phyloP scores from a whole-genome alignment of 2,113 vertebrate genomes.

The Lamprologus lemairii region DNA sequence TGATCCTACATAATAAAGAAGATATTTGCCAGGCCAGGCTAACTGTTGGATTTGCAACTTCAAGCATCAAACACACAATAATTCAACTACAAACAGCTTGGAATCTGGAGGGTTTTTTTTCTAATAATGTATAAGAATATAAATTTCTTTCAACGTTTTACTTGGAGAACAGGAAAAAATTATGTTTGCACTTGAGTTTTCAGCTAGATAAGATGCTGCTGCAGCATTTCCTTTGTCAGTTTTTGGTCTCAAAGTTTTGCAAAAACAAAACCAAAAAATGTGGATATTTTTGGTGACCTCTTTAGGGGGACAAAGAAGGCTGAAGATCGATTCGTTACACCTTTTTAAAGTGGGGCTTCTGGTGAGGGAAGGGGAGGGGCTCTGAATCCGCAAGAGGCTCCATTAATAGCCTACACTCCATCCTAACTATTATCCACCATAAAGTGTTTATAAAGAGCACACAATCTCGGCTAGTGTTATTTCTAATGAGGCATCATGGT shows the following conservation, averaged over 20 bases:
- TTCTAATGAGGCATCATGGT: constrained; percentile 7
- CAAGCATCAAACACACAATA: neutral
- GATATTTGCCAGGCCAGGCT: neutral
- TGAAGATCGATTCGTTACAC: constrained; percentile 92
- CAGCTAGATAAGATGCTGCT: neutral
- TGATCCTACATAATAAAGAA: neutral
- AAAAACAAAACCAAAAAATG: neutral
- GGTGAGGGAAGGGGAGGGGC: constrained; percentile 96
- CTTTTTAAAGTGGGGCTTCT: constrained; percentile 84
- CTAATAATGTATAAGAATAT: neutral
- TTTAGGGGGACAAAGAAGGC: constrained; percentile 59
- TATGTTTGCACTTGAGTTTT: neutral
- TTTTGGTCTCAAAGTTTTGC: neutral
- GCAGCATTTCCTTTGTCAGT: neutral
- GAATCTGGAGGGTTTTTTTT: neutral
- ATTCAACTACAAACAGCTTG: neutral
- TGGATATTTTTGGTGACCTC: constrained; percentile 41
- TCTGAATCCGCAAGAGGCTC: constrained; percentile 61
- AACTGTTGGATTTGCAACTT: neutral
- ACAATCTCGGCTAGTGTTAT: constrained; percentile 29
- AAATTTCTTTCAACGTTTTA: neutral
- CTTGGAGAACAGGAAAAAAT: neutral
- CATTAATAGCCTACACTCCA: constrained; percentile 52
- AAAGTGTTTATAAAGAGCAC: constrained; percentile 67
- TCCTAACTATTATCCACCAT: constrained; percentile 62